Conservation (phyloP, 2,797 vertebrate genomes). For the Champsocephalus esox region DNA sequence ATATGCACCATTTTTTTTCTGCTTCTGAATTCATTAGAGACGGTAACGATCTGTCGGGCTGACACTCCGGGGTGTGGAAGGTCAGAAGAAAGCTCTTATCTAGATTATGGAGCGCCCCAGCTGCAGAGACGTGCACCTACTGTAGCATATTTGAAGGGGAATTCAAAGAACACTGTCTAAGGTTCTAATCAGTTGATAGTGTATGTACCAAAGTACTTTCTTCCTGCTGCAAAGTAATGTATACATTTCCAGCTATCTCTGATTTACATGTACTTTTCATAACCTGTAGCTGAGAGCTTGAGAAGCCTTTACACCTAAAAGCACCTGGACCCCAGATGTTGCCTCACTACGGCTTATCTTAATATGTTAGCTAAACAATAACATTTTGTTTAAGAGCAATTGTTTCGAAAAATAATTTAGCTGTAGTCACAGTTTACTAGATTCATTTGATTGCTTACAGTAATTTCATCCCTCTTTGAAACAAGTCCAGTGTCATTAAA, state of each 20-base stretch:
- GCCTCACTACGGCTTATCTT: neutral
- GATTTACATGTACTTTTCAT: neutral
- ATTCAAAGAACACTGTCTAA: conserved; percentile 24
- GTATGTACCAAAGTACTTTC: neutral
- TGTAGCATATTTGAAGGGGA: conserved; percentile 2
- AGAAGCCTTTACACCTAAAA: conserved; percentile 14
- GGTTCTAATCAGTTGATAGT: conserved; percentile 43
- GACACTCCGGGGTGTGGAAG: conserved; percentile 60
- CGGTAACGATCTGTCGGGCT: conserved; percentile 66
- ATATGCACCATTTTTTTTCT: conserved; percentile 41
- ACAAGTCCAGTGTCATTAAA: conserved; percentile 47
- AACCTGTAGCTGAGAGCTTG: conserved; percentile 6
- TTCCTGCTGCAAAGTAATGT: conserved; percentile 41
- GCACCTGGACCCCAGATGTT: neutral
- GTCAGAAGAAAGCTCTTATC: conserved; percentile 67
- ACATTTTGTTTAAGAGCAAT: conserved; percentile 10
- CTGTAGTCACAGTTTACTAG: conserved; percentile 3
- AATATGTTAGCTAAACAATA: conserved; percentile 3
- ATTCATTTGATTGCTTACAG: conserved; percentile 38
- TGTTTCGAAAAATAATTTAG: conserved; percentile 21
- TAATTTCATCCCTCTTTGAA: conserved; percentile 45
- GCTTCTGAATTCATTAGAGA: conserved; percentile 73
- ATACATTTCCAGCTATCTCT: conserved; percentile 1
- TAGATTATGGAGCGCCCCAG: conserved; percentile 48
- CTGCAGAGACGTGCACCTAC: conserved; percentile 18